phyloP scores from a whole-genome alignment of 2,888 invertebrate species.

The Abscondita cerata region DNA sequence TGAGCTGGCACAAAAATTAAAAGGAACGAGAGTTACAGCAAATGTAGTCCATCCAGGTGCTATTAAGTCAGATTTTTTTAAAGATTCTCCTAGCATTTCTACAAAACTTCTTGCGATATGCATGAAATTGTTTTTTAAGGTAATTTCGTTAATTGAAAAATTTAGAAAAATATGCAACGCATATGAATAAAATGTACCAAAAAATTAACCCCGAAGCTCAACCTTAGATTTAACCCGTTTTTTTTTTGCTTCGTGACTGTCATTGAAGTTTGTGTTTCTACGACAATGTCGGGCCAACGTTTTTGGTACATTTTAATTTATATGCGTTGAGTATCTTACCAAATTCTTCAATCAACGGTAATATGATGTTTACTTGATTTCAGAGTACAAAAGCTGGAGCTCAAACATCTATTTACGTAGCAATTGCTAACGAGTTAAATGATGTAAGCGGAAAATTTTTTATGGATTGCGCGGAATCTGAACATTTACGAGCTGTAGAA shows the following conservation, averaged over 20 bases:
- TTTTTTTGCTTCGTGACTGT: too few species aligned
- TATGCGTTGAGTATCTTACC: too few species aligned
- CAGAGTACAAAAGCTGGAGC: conserved; percentile 80
- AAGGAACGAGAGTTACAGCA: conserved; percentile 49
- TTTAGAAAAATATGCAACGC: too few species aligned
- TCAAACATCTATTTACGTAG: conserved; percentile 79
- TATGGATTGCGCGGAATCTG: conserved; percentile 69
- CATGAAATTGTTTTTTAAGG: not conserved
- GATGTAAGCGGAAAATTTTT: conserved; percentile 79
- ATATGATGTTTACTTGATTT: too few species aligned
- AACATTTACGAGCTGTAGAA: conserved; percentile 12
- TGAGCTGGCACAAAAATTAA: conserved; percentile 51
- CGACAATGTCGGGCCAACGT: too few species aligned
- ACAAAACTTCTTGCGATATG: not conserved
- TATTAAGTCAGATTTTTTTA: conserved; percentile 48
- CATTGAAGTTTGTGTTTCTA: too few species aligned
- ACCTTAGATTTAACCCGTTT: too few species aligned
- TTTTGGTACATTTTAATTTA: too few species aligned
- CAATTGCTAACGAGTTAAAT: conserved; percentile 75
- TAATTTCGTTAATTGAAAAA: not conserved
- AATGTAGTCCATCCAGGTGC: conserved; percentile 55
- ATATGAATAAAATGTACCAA: too few species aligned
- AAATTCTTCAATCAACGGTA: too few species aligned
- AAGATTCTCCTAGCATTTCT: not conserved
- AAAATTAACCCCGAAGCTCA: too few species aligned